A percentile compares a stretch with the other conserved stretches of the same genome.
These are phyloP conservation scores for Amphiprion ocellaris DNA, from an alignment of 2,113 vertebrate genomes.

Conservation along the genomic window DNA sequence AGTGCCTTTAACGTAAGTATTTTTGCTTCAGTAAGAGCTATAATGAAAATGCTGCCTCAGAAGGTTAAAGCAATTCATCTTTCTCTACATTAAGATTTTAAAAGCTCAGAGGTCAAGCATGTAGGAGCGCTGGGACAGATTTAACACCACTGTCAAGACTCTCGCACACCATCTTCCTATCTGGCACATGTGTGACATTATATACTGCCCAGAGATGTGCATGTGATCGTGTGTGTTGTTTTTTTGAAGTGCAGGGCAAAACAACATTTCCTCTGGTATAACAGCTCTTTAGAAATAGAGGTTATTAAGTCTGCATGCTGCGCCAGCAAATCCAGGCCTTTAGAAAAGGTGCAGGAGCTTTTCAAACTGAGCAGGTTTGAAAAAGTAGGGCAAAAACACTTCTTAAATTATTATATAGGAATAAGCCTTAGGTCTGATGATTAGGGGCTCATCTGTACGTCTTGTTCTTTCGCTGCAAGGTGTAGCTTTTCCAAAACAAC, in stretches of 20 bases:
- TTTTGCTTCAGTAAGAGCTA: not conserved
- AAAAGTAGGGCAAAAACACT: not conserved
- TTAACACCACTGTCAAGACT: constrained; percentile 34
- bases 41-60: constrained; percentile 31
- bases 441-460: constrained; percentile 31
- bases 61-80: constrained; percentile 33
- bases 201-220: not conserved
- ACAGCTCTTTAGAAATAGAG: constrained; percentile 47
- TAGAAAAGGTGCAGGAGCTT: constrained; percentile 10
- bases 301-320: constrained; percentile 46
- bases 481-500: constrained; percentile 14
- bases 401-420: constrained; percentile 25
- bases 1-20: not conserved
- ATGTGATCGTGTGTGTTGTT: constrained; percentile 7
- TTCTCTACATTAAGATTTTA: constrained; percentile 7
- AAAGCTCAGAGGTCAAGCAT: constrained; percentile 15
- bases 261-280: constrained; percentile 38
- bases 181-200: constrained; percentile 17
- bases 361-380: constrained; percentile 41
- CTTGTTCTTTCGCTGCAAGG: constrained; percentile 4
- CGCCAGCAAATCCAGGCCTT: constrained; percentile 34
- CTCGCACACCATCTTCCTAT: not conserved
- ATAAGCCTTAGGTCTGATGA: constrained; percentile 33
- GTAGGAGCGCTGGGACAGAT: constrained; percentile 26
- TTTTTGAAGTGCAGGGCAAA: constrained; percentile 11